Base-by-base conservation (phyloP, 2,888 invertebrate species). In the Eurois occulta region DNA sequence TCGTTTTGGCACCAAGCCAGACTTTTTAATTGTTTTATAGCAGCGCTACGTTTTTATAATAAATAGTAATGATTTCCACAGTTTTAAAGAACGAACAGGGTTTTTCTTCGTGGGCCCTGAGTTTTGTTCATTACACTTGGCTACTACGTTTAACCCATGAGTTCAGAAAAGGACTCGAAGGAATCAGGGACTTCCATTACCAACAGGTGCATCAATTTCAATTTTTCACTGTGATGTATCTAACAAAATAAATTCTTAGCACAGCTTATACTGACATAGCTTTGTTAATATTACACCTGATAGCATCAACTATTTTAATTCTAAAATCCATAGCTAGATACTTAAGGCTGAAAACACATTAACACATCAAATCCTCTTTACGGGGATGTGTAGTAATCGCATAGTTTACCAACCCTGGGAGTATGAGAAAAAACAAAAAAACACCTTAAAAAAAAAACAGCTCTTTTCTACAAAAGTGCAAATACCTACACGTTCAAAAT, bases 361-460 rank as follows among this genome's bases (percentile, higher is more conserved):
- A 72, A 67, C 46, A 83, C 58, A 52, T 35, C 52, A 21, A 70
- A 86, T 83, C 78, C 78, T 72, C 66, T 77, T 75, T 62, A 67
- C 43, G 55, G 28, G 24, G 52, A 16, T 58, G 38, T 10, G 62
- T 43, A 48, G 52, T 83, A 69, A 85, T 72, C 66, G 43, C 5
- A 41, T 52, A 70, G 86, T 84, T 72, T 78, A 70, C 66, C 55
- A 70, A 70, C 55, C 13, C 43, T 2, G 6, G 48, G 60, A 60
- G 16, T 24, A 41, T 62, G 62, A 55, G 60, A n/a, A n/a, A n/a
- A n/a, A n/a, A n/a, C n/a, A n/a, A n/a, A n/a, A n/a, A n/a, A n/a
- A n/a, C n/a, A n/a, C n/a, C n/a, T n/a, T n/a, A n/a, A n/a, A n/a
- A n/a, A n/a, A n/a, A n/a, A n/a, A n/a, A n/a, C n/a, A n/a, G n/a